These are phyloP conservation scores for Gallinago nigripennis DNA, from an alignment of 2,797 vertebrate genomes.

Conservation along the genomic window DNA sequence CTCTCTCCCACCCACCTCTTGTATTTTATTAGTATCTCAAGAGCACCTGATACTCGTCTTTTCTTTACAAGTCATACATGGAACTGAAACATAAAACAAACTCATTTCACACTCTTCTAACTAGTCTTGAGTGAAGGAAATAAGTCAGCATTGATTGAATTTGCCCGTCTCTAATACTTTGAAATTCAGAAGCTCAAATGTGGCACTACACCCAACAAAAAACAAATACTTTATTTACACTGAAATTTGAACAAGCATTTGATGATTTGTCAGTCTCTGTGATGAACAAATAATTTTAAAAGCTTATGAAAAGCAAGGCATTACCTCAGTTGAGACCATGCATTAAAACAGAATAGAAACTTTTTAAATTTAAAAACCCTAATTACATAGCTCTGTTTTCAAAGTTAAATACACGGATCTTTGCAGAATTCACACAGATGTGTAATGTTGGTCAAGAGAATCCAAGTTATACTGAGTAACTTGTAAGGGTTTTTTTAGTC, in stretches of 20 bases:
- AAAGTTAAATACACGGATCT: background rate
- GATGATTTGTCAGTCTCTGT: background rate
- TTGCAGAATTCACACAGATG: background rate
- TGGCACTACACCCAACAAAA: background rate
- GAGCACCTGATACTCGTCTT: background rate
- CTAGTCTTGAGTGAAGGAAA: background rate
- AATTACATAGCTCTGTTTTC: background rate
- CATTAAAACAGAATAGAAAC: background rate
- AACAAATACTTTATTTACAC: background rate
- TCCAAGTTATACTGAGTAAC: background rate
- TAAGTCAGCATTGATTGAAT: background rate
- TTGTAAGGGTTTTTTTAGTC: accelerated
- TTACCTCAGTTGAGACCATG: background rate
- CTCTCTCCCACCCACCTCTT: background rate
- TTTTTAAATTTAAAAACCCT: background rate
- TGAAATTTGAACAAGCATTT: background rate
- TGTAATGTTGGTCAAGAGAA: background rate
- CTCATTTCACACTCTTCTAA: background rate
- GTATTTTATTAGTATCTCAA: background rate
- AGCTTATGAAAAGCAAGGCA: background rate
- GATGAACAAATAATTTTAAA: background rate
- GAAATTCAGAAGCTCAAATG: background rate
- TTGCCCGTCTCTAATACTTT: background rate
- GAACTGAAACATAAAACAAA: background rate
- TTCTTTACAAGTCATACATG: background rate